Evolutionary conservation across 2,888 invertebrate genomes (phyloP).

Genomic region (Disparrhopalites patrizii): DNA sequence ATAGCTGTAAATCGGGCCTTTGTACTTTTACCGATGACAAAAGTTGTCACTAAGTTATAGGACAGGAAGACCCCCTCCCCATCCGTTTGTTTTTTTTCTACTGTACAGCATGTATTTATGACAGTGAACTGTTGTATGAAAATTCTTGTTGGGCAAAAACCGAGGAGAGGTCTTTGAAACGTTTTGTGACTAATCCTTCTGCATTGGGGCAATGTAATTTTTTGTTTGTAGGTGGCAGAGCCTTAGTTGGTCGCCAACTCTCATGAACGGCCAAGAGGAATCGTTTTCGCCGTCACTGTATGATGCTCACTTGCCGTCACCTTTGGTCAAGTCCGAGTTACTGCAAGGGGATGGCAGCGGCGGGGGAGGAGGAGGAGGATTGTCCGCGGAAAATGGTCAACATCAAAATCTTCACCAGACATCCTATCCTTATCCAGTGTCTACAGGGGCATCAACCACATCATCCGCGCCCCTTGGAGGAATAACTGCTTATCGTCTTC

Average conservation of each 20-base stretch:
- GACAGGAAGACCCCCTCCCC: too few relatives aligned
- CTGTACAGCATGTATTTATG: too few relatives aligned
- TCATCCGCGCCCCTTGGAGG: neutral
- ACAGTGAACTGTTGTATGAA: too few relatives aligned
- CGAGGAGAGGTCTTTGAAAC: too few relatives aligned
- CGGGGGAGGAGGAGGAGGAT: conserved; percentile 6
- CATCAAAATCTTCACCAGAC: conserved; percentile 26
- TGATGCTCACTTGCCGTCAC: conserved; percentile 27
- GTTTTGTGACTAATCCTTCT: too few relatives aligned
- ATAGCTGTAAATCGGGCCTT: too few relatives aligned
- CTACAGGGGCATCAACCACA: neutral
- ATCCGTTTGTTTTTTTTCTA: too few relatives aligned
- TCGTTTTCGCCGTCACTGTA: conserved; percentile 34
- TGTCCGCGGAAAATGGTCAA: conserved; percentile 20
- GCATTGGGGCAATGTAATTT: too few relatives aligned
- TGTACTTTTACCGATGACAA: too few relatives aligned
- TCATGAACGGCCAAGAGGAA: conserved; percentile 51
- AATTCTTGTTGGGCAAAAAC: too few relatives aligned
- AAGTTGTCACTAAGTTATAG: too few relatives aligned
- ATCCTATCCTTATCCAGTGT: conserved; percentile 19
- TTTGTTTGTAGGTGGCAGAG: conserved; percentile 41
- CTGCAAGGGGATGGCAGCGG: too few relatives aligned
- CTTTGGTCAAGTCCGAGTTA: conserved; percentile 18
- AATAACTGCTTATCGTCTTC: conserved; percentile 10
- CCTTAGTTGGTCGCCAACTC: conserved; percentile 46